Evolutionary conservation across 2,797 vertebrate species (phyloP), one percentile per base, ranked within the genome.

Genomic region (Coregonus ussuriensis): DNA sequence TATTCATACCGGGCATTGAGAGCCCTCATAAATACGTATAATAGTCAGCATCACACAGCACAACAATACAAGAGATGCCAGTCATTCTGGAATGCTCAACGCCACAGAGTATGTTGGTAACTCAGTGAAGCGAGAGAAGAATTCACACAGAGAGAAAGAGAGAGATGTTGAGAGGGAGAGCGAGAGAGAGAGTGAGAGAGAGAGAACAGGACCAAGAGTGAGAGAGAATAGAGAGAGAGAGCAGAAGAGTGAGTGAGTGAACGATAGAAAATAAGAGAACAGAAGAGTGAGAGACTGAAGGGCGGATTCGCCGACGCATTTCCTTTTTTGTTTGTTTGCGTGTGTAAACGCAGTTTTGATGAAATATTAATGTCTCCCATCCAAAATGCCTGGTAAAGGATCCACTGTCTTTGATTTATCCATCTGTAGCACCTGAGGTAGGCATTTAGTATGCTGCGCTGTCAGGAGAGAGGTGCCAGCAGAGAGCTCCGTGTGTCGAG

Each of bases 391-490:
- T 89, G 92, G 93, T 94, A 92, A 92, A 90, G 86, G 85, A 88
- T 90, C 91, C 88, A 90, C 90, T 87, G 89, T 91, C 90, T 93
- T 89, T 91, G 90, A 92, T 91, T 91, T 73, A 88, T 93, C 91
- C 92, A 93, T 93, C 92, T 91, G 91, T 89, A 89, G 85, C 90
- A 90, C 92, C 89, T 91, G 88, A 92, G 91, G 91, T 92, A 92
- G 86, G 83, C 87, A 90, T 92, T 93, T 90, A 89, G 89, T 91
- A 92, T 93, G 89, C 90, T 72, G 84, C 62, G 85, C 87, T 90
- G 91, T 92, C 91, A 91, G 77, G 86, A 82, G 91, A 84, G 80
- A 88, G 83, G 84, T 79, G 52, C 85, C 85, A 51, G 47, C 85
- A 51, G 25, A 52, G 62, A 74, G 82, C 86, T 89, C 86, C 71